A percentile compares a stretch with the other conserved stretches of the same genome.
Conservation (phyloP, 2,113 vertebrate species). For the Festucalex cinctus region DNA sequence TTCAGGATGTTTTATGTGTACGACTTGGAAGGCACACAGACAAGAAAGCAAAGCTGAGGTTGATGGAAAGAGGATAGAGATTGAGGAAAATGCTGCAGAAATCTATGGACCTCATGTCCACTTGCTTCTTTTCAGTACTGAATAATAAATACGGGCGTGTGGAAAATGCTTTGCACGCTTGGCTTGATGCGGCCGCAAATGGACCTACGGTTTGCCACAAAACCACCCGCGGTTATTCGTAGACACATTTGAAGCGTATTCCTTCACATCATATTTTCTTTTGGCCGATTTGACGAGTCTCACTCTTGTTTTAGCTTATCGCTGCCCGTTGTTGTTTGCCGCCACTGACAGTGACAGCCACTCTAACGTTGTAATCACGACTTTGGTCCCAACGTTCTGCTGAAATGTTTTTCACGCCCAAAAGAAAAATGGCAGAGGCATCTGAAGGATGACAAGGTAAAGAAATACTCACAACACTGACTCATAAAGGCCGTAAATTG, state of each 20-base stretch:
- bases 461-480: neutral
- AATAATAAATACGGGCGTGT: slow-evolving; percentile 29
- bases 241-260: slow-evolving; percentile 3
- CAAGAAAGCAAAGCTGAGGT: slow-evolving; percentile 49
- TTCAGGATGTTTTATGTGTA: slow-evolving; percentile 63
- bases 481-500: neutral
- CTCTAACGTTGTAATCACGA: neutral
- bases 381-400: neutral
- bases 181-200: slow-evolving; percentile 23
- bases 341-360: neutral
- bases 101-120: slow-evolving; percentile 17
- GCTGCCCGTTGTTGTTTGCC: neutral
- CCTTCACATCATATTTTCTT: slow-evolving; percentile 1
- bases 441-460: neutral
- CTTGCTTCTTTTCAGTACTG: slow-evolving; percentile 4
- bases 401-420: neutral
- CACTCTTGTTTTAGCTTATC: neutral
- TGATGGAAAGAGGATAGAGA: slow-evolving; percentile 56
- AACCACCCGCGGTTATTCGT: slow-evolving; percentile 11
- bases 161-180: slow-evolving; percentile 6
- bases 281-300: neutral
- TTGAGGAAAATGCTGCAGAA: neutral
- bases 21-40: slow-evolving; percentile 51
- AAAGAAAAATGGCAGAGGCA: neutral
- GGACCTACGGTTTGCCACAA: slow-evolving; percentile 3